Evolutionary conservation across 1,140 invertebrate genomes (phyloP).

Genomic region (Drosophila bocki): DNA sequence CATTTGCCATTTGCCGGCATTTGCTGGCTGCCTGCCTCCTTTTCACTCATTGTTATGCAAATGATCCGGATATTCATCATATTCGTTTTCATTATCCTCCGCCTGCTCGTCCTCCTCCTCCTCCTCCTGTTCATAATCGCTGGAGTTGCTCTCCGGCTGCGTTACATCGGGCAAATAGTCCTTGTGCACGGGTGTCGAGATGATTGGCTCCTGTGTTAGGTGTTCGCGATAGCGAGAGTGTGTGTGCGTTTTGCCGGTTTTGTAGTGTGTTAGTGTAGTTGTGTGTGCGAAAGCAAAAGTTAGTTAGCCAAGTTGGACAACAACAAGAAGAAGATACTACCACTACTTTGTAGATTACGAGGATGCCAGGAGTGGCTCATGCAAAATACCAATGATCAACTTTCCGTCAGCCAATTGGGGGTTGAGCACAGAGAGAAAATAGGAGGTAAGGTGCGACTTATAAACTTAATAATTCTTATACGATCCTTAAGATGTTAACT

Average conservation of each 20-base stretch:
- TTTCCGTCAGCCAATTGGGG: conserved; percentile 51
- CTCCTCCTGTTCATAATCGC: conserved; percentile 84
- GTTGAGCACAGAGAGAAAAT: conserved; percentile 22
- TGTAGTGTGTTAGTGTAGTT: conserved; percentile 43
- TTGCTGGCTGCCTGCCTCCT: conserved; percentile 53
- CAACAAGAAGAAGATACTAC: conserved; percentile 60
- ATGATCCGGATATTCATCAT: conserved; percentile 85
- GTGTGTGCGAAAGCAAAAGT: conserved; percentile 79
- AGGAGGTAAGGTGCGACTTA: conserved; percentile 16
- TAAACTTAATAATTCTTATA: not conserved
- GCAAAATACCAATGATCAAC: conserved; percentile 56
- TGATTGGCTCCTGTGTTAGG: conserved; percentile 78
- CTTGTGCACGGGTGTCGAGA: conserved; percentile 84
- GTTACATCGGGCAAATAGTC: conserved; percentile 85
- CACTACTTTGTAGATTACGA: conserved; percentile 13
- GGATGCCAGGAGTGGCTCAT: conserved; percentile 38
- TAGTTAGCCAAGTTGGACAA: conserved; percentile 75
- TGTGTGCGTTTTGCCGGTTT: conserved; percentile 51
- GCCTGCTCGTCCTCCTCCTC: conserved; percentile 83
- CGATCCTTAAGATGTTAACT: not conserved
- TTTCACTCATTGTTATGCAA: conserved; percentile 84
- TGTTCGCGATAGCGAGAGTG: conserved; percentile 30
- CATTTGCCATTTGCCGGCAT: conserved; percentile 37
- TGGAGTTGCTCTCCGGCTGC: conserved; percentile 81
- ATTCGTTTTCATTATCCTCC: conserved; percentile 84